Evolutionary conservation across 1,140 invertebrate species (phyloP), one percentile per base, ranked within the genome.

Genomic region (Globodera rostochiensis): DNA sequence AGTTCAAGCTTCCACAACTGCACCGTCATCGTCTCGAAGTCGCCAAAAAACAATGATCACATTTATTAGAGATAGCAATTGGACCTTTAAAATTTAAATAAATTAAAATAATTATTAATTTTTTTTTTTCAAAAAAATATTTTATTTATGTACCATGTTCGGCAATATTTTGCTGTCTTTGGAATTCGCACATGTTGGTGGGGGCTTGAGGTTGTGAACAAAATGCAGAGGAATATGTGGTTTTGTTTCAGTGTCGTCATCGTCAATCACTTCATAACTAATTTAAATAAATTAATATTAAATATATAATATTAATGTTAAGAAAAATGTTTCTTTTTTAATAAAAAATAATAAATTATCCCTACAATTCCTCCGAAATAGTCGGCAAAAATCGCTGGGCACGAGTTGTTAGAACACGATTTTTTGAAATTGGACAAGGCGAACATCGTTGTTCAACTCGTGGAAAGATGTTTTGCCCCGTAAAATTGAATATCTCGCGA

Each of bases 31-130:
- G 69, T 21, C 69, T 21, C 19, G 36, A 47, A 36, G 25, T 47
- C 69, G 21, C 69, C n/a, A 71, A 71, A 71, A 71, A 71, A n/a
- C 69, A 71, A 45, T 71, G 69, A 19, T 71, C 69, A 19, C 69
- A 71, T 47, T 71, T 71, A 19, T 47, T 36, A 4, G 69, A 71
- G 21, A 71, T 6, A 36, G 69, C 69, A 71, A 46, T 66, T 66
- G 60, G 21, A 13, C n/a, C 60, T 66, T 21, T 21, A 1, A 15
- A 25, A 66, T 66, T 66, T 66, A 13, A 66, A 66, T 66, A 15
- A 15, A 15, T 66, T 66, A 21, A 15, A 66, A 21, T 66, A 13
- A 66, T 36, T 36, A 66, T 15, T 66, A 21, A n/a, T n/a, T n/a
- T n/a, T n/a, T n/a, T n/a, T n/a, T n/a, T n/a, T n/a, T n/a, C n/a